Evolutionary conservation across 2,113 vertebrate genomes (phyloP).

Genomic region (Syngnathus floridae): DNA sequence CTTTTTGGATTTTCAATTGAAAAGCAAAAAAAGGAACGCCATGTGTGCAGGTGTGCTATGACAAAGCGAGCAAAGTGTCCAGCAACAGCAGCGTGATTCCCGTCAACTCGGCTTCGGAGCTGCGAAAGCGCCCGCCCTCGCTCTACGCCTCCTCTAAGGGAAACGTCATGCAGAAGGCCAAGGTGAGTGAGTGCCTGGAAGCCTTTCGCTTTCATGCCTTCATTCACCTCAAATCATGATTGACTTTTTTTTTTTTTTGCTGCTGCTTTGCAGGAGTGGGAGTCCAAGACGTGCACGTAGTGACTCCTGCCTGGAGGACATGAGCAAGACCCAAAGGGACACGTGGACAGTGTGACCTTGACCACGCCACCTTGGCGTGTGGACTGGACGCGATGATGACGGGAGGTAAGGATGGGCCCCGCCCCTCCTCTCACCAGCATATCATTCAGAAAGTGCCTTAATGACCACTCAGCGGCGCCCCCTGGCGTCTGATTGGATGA

Average conservation of each 20-base stretch:
- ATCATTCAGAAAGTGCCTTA: not conserved
- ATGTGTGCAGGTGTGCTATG: conserved; percentile 19
- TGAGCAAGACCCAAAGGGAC: conserved; percentile 4
- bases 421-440: not conserved
- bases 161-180: conserved; percentile 90
- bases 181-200: conserved; percentile 68
- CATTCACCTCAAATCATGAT: too few species aligned
- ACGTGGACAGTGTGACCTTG: not conserved
- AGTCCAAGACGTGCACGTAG: conserved; percentile 85
- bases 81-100: conserved; percentile 71
- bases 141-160: conserved; percentile 79
- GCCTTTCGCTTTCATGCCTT: too few species aligned
- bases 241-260: not conserved
- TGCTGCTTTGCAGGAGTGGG: conserved; percentile 80
- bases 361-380: not conserved
- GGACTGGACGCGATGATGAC: not conserved
- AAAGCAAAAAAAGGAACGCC: too few species aligned
- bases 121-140: conserved; percentile 83
- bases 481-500: not conserved
- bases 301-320: not conserved
- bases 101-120: conserved; percentile 84
- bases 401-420: not conserved
- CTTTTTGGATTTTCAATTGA: too few species aligned
- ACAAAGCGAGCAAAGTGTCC: conserved; percentile 67
- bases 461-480: not conserved